Evolutionary conservation across 2,888 invertebrate species (phyloP).

Genomic region (Charanyca ferruginea): DNA sequence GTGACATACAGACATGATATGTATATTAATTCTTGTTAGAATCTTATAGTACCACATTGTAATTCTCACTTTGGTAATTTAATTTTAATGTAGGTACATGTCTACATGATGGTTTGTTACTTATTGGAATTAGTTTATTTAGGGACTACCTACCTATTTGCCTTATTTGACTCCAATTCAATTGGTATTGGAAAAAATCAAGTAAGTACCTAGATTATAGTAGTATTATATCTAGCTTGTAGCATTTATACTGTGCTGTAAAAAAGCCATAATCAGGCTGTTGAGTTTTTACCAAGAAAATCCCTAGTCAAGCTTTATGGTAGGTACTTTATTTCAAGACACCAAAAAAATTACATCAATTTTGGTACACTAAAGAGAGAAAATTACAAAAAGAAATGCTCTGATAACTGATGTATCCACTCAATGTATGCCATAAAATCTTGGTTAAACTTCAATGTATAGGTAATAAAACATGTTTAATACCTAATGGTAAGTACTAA

Average conservation of each 20-base stretch:
- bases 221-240: background rate
- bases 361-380: no score
- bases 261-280: background rate
- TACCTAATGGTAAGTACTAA: conserved; percentile 47
- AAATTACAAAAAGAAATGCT: conserved; percentile 1
- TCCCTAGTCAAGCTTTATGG: background rate
- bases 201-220: background rate
- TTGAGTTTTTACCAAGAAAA: background rate
- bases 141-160: background rate
- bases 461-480: no score
- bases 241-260: background rate
- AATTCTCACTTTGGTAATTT: no score
- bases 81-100: background rate
- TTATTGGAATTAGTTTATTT: background rate
- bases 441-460: conserved; percentile 34
- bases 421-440: conserved; percentile 24
- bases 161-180: no score
- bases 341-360: no score
- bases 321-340: background rate
- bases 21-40: conserved; percentile 65
- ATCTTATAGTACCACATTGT: conserved; percentile 59
- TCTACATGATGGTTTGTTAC: no score
- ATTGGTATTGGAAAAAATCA: no score
- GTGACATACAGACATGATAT: no score
- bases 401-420: conserved; percentile 11